Evolutionary conservation across 2,888 invertebrate genomes (phyloP).

Genomic region (Drosophila cognata): DNA sequence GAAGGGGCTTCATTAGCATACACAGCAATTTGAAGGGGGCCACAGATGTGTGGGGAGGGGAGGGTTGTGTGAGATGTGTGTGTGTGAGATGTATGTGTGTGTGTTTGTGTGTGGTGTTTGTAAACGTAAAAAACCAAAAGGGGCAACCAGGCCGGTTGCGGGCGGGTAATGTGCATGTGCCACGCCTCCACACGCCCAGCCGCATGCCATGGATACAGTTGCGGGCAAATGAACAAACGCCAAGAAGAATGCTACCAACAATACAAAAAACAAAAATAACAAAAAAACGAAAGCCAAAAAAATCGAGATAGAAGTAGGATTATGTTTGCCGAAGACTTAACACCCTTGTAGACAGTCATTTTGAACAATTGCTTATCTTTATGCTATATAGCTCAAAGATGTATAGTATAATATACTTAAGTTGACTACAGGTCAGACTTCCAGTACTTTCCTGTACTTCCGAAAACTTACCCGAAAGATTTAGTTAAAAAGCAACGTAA

Average conservation of each 20-base stretch:
- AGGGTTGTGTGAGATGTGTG: neutral
- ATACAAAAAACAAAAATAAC: slow-evolving; percentile 23
- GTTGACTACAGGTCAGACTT: too few species aligned
- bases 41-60: neutral
- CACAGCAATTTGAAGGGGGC: slow-evolving; percentile 31
- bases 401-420: too few species aligned
- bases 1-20: slow-evolving; percentile 80
- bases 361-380: neutral
- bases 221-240: slow-evolving; percentile 78
- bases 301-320: neutral
- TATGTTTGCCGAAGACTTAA: neutral
- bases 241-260: slow-evolving; percentile 69
- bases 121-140: slow-evolving; percentile 31
- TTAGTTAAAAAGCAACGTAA: too few species aligned
- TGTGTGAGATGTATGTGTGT: slow-evolving; percentile 1
- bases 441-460: too few species aligned
- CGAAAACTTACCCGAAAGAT: too few species aligned
- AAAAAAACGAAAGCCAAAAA: neutral
- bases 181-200: slow-evolving; percentile 37
- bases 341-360: neutral
- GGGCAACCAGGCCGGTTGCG: slow-evolving; percentile 38
- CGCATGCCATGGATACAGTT: slow-evolving; percentile 70
- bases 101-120: slow-evolving; percentile 5
- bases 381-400: neutral
- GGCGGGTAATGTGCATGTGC: slow-evolving; percentile 48